Base-by-base conservation (phyloP, 2,888 invertebrate species). In the Trachelus iudaicus region DNA sequence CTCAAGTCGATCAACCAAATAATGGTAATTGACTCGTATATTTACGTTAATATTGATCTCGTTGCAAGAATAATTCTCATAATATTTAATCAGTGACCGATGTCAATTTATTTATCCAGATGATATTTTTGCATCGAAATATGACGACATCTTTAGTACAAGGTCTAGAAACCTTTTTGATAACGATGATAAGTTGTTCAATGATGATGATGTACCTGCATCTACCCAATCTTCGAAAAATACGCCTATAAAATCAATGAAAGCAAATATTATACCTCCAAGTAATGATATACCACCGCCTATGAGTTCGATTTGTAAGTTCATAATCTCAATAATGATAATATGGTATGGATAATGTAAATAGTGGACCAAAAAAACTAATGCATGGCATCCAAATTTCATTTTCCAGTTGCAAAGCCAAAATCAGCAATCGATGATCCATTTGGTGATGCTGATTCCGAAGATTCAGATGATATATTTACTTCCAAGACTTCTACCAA, bases 381-480 rank as follows among this genome's bases (percentile, higher is more conserved):
- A 31, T 73, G 33, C 13, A 34, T 76, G 56, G 56, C 40, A 56
- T 56, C 23, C 23, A 23, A 56, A 56, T 23, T 37, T 34, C 1
- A 15, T 75, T n/a, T 85, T 85, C 15, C 56, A 90, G 90, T 90
- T 34, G 84, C 85, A 1, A 89, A 90, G 75, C 89, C 90, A 40
- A 91, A 91, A 83, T 90, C 91, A 13, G 88, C 90, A 1, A 89
- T 90, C n/a, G 91, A 91, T 69, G 91, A 92, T 86, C 83, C 91
- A 23, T 92, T 91, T 75, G 91, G 86, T 11, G 91, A 92, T 76
- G 87, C 83, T 4, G 85, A 92, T 78, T 90, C 90, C 1, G 91
- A 91, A 30, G 90, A 91, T 76, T 90, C 90, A 4, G 90, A 91
- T 76, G 90, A 90, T 76, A 90, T 92, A 76, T 92, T 92, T 77